Percentiles rank a stretch among this genome's conserved stretches.
Conservation (phyloP, 2,888 invertebrate genomes). For the Mesorhabditis spiculigera region DNA sequence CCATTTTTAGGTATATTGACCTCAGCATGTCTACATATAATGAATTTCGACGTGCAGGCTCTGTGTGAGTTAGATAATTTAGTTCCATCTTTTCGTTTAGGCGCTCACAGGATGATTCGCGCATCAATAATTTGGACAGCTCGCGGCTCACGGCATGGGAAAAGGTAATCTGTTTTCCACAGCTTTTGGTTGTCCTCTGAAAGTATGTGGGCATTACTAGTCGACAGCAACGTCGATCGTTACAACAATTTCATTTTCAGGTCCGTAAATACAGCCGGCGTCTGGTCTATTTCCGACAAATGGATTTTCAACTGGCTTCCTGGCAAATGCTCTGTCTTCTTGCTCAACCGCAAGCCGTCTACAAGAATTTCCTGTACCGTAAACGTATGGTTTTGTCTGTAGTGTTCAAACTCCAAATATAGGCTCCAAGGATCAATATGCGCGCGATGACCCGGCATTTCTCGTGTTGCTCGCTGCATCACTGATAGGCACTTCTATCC, state of each 20-base stretch:
- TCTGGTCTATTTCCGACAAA: constrained; percentile 65
- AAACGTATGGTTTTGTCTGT: constrained; percentile 75
- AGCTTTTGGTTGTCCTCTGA: no score
- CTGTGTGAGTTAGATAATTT: no score
- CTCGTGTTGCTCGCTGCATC: constrained; percentile 74
- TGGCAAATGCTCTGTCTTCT: constrained; percentile 98
- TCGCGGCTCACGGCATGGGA: no score
- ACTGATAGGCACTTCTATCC: constrained; percentile 35
- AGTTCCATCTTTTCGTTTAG: no score
- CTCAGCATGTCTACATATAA: no score
- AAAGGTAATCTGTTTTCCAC: no score
- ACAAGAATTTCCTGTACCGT: constrained; percentile 91
- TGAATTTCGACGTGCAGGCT: no score
- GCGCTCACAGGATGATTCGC: no score
- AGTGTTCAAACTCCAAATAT: constrained; percentile 48
- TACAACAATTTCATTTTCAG: background rate
- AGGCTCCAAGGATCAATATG: constrained; percentile 98
- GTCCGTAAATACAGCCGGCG: constrained; percentile 27
- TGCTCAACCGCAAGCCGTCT: constrained; percentile 86
- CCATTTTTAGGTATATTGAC: no score
- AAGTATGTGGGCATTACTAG: no score
- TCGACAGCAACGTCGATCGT: no score
- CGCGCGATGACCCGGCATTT: constrained; percentile 97
- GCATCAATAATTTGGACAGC: no score
- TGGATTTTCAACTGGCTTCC: constrained; percentile 99